Evolutionary conservation across 1,140 invertebrate genomes (phyloP).

Genomic region (Epicauta chinensis): DNA sequence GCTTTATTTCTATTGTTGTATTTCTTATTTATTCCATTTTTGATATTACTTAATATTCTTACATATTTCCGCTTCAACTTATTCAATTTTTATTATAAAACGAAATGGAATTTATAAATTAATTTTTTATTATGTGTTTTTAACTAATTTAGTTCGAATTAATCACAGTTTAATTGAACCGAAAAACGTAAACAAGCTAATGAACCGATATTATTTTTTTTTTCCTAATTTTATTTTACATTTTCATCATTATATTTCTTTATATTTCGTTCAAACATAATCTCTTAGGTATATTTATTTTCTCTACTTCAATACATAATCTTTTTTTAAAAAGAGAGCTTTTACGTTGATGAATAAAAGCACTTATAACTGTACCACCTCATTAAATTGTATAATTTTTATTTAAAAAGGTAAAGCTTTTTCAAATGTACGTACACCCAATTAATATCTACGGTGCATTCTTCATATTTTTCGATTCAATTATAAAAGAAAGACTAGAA

Average conservation of each 20-base stretch:
- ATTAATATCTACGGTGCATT: too few species aligned
- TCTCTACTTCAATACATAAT: slow-evolving; percentile 12
- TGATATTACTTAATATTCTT: neutral
- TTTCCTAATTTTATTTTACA: neutral
- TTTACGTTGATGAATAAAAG: slow-evolving; percentile 13
- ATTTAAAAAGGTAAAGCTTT: slow-evolving; percentile 13
- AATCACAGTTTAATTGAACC: neutral
- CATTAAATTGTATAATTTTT: slow-evolving; percentile 17
- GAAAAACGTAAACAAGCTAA: slow-evolving; percentile 8
- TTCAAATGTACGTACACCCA: neutral
- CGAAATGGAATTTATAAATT: too few species aligned
- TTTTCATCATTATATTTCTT: neutral
- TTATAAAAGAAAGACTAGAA: too few species aligned
- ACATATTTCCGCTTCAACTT: too few species aligned
- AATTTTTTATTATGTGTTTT: too few species aligned
- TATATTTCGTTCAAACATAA: slow-evolving; percentile 5
- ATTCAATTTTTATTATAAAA: too few species aligned
- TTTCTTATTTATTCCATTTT: slow-evolving; percentile 1
- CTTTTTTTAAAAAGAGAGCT: slow-evolving; percentile 14
- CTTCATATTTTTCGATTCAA: too few species aligned
- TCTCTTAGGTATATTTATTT: slow-evolving; percentile 9
- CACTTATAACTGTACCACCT: slow-evolving; percentile 10
- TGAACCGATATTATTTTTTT: slow-evolving; percentile 1
- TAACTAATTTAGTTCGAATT: too few species aligned
- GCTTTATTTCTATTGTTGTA: neutral